Conservation (phyloP, 2,888 invertebrate genomes). For the Seira musarum region DNA sequence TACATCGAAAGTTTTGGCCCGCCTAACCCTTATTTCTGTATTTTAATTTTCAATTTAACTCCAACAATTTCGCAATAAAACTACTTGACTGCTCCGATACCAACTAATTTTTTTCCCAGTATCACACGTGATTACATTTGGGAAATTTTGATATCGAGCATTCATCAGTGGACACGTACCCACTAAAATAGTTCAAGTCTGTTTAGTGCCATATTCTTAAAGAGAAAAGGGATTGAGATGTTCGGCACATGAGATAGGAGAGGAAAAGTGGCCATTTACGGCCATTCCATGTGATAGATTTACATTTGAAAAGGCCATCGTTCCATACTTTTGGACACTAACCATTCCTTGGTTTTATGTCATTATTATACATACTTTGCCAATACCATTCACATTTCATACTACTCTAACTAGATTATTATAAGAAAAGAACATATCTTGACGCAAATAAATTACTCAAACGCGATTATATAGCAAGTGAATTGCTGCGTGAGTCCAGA, state of each 20-base stretch:
- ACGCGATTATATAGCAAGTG: not conserved
- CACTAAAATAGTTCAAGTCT: not conserved
- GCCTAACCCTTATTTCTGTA: not conserved
- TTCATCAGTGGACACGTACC: no score
- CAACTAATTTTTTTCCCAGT: not conserved
- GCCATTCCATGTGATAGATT: slow-evolving; percentile 56
- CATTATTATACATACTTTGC: slow-evolving; percentile 23
- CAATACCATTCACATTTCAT: slow-evolving; percentile 6
- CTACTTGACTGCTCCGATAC: no score
- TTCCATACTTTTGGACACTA: slow-evolving; percentile 52
- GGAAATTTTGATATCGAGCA: no score
- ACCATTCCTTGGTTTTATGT: slow-evolving; percentile 49
- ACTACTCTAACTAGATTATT: not conserved
- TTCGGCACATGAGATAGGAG: slow-evolving; percentile 30
- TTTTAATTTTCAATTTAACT: not conserved
- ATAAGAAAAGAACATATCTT: not conserved
- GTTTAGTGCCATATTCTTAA: not conserved
- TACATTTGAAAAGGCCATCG: slow-evolving; percentile 58
- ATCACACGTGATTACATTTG: no score
- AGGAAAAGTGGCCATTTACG: slow-evolving; percentile 25
- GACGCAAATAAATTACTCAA: slow-evolving; percentile 12
- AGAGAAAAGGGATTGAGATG: not conserved
- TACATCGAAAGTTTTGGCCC: not conserved
- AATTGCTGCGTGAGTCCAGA: slow-evolving; percentile 17
- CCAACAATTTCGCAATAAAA: not conserved